Base-by-base conservation (phyloP, 37 sponge, comb jelly and placozoan species). In the Theonella swinhoei region DNA sequence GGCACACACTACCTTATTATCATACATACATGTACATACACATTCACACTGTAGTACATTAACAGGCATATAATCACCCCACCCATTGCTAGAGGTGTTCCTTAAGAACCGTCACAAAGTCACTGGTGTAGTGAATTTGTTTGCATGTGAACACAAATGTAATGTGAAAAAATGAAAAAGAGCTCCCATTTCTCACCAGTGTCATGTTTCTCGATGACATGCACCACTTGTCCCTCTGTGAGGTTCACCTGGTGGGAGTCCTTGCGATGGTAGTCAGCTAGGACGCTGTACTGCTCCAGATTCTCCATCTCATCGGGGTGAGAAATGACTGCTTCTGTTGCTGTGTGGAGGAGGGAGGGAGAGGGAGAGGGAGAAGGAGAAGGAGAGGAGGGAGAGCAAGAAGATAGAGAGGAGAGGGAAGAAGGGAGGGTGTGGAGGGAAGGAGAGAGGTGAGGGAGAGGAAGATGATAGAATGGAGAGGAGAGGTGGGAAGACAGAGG, bases 161-260 rank as follows among this genome's bases (percentile, higher is more conserved):
- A n/a, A n/a, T n/a, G n/a, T n/a, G n/a, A n/a, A n/a, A n/a, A n/a
- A n/a, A n/a, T n/a, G n/a, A n/a, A n/a, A n/a, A n/a, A n/a, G n/a
- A n/a, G n/a, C n/a, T n/a, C n/a, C n/a, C n/a, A n/a, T n/a, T n/a
- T 63, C 84, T 43, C 22, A 93, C 94, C 94, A 25, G 94, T 93
- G 82, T 93, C 94, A 40, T 86, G 90, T 64, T 89, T 93, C 79
- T 93, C 94, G 39, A 93, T 89, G 80, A 93, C 94, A 23, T 81
- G 78, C 28, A 93, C 94, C 0, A 86, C 36, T 70, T 93, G 90
- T 1, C 89, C 89, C 3, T 62, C 80, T 28, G 32, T 39, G 38
- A 93, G 83, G 79, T 83, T 78, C 34, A 93, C 83, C 69, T 93
- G 94, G 38, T 93, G 94, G 24, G 78, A 75, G 87, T 93, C 90